phyloP scores from a whole-genome alignment of 2,888 invertebrate genomes.

The Camptogramma bilineatum region DNA sequence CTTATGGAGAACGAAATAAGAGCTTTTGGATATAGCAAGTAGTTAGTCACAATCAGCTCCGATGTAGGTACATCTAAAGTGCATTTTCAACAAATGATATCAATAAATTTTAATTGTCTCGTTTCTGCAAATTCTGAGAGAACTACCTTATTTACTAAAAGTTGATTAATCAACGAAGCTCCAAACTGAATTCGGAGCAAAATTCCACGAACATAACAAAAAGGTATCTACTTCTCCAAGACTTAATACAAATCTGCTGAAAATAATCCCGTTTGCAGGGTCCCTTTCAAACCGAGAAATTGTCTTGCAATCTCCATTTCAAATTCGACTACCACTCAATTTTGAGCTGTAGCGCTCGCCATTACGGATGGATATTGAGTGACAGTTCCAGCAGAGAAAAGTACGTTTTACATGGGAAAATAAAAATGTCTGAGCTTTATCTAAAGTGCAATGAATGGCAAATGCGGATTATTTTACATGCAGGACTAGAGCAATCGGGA shows the following conservation, averaged over 20 bases:
- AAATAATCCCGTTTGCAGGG: conserved; percentile 43
- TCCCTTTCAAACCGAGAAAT: conserved; percentile 51
- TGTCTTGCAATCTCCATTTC: conserved; percentile 51
- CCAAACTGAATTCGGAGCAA: conserved; percentile 5
- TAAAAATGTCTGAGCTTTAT: conserved; percentile 61
- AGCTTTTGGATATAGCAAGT: too few relatives aligned
- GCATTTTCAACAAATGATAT: background rate
- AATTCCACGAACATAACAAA: conserved; percentile 6
- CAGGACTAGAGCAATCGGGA: conserved; percentile 34
- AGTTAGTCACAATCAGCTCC: too few relatives aligned
- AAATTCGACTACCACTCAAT: conserved; percentile 26
- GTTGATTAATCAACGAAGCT: background rate
- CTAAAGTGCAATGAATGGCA: conserved; percentile 64
- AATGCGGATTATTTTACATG: conserved; percentile 61
- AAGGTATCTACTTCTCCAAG: conserved; percentile 13
- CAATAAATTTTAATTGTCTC: too few relatives aligned
- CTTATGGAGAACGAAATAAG: too few relatives aligned
- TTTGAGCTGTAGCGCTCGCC: conserved; percentile 35
- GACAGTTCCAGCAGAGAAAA: conserved; percentile 40
- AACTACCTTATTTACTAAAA: background rate
- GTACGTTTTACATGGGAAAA: conserved; percentile 57
- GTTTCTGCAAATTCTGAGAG: background rate
- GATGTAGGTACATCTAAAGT: too few relatives aligned
- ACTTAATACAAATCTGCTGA: conserved; percentile 35
- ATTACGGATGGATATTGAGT: conserved; percentile 40